Evolutionary conservation across 2,888 invertebrate genomes (phyloP).

Genomic region (Euclidia mi): DNA sequence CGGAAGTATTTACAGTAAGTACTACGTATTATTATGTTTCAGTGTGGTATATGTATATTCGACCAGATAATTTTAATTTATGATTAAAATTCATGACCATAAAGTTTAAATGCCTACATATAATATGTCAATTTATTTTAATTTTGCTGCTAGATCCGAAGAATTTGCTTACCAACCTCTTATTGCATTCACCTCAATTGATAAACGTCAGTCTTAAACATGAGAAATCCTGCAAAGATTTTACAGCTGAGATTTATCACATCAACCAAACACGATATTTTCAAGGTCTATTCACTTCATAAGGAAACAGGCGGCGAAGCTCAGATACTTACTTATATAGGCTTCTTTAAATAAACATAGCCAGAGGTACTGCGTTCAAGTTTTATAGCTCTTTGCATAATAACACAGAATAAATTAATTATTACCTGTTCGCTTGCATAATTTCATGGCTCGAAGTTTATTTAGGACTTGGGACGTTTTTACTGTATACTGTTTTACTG

Average conservation of each 20-base stretch:
- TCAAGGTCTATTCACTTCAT: constrained; percentile 7
- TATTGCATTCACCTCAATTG: no score
- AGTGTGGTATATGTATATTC: no score
- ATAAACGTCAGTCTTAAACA: no score
- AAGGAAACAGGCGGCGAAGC: not conserved
- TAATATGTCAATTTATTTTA: no score
- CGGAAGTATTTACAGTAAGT: no score
- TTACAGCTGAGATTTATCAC: not conserved
- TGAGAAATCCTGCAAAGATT: no score
- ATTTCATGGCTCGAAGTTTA: constrained; percentile 64
- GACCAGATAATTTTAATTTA: no score
- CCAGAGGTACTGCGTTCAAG: constrained; percentile 45
- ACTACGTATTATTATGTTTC: no score
- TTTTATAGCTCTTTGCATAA: constrained; percentile 65
- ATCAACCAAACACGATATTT: not conserved
- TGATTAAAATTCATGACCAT: no score
- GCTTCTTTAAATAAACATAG: constrained; percentile 64
- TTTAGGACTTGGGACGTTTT: constrained; percentile 63
- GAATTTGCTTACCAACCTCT: no score
- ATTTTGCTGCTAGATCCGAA: no score
- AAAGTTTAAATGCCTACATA: no score
- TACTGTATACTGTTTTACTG: constrained; percentile 34
- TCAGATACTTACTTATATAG: constrained; percentile 45
- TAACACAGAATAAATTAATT: constrained; percentile 75
- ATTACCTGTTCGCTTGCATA: constrained; percentile 70